Percentiles rank a stretch among this genome's conserved stretches.
These are phyloP conservation scores for Solea senegalensis DNA, from an alignment of 2,113 vertebrate species.

Conservation along the genomic window DNA sequence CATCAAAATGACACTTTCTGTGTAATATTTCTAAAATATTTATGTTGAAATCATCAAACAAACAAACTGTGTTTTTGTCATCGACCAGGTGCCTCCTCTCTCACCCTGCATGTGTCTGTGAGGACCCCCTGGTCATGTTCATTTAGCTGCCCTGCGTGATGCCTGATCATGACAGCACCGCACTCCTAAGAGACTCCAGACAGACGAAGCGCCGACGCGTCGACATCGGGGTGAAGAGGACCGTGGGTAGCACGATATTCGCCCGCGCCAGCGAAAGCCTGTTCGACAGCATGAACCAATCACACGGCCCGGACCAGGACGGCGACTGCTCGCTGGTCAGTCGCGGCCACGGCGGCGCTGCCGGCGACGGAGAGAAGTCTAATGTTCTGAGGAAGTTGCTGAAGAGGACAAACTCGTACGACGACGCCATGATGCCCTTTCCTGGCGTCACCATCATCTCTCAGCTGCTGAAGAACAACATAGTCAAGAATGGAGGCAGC, in stretches of 20 bases:
- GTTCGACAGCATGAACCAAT: constrained; percentile 95
- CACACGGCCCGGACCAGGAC: constrained; percentile 94
- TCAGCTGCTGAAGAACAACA: constrained; percentile 98
- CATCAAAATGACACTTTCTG: no score
- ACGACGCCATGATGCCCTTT: constrained; percentile 98
- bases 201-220: constrained; percentile 99
- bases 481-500: constrained; percentile 96
- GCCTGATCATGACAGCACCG: constrained; percentile 99
- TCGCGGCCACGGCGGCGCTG: constrained; percentile 72
- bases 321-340: constrained; percentile 94
- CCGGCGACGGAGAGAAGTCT: constrained; percentile 94
- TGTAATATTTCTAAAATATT: neutral
- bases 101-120: constrained; percentile 88
- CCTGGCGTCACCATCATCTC: constrained; percentile 98
- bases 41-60: neutral
- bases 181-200: constrained; percentile 92
- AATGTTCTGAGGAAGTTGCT: constrained; percentile 98
- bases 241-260: constrained; percentile 93
- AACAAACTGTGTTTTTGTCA: constrained; percentile 73
- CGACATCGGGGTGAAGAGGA: constrained; percentile 99
- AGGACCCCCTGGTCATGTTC: constrained; percentile 78
- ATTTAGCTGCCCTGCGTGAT: constrained; percentile 87
- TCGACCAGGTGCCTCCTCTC: constrained; percentile 85
- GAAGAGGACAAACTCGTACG: constrained; percentile 98
- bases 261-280: constrained; percentile 90